Evolutionary conservation across 2,888 invertebrate species (phyloP).

Genomic region (Pterobdella sp.): DNA sequence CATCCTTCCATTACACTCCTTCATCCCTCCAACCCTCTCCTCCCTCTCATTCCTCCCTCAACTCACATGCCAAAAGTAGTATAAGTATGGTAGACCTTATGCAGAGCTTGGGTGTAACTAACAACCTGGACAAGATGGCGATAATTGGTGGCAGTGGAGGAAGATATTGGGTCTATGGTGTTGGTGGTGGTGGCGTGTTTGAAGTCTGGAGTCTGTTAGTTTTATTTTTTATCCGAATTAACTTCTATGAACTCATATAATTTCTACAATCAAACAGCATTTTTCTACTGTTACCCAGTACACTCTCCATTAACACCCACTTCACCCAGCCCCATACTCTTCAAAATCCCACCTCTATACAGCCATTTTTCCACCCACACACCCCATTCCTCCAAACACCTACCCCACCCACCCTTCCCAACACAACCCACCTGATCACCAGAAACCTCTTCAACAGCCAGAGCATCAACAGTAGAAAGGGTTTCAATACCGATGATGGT

Average conservation of each 20-base stretch:
- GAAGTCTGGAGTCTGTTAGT: background rate
- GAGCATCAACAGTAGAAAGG: background rate
- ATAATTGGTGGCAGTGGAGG: background rate
- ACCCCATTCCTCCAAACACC: background rate
- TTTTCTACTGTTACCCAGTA: background rate
- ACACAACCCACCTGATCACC: background rate
- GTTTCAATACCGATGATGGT: background rate
- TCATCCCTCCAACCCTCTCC: background rate
- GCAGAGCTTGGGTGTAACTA: constrained; percentile 22
- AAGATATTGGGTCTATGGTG: background rate
- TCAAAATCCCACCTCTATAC: background rate
- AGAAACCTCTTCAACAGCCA: background rate
- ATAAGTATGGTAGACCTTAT: constrained; percentile 34
- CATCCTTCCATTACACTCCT: background rate
- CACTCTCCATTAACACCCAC: background rate
- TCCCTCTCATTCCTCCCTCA: background rate
- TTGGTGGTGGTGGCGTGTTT: background rate
- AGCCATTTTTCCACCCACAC: background rate
- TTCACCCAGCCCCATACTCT: background rate
- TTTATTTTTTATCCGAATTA: background rate
- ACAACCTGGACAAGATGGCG: constrained; percentile 32
- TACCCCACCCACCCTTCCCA: background rate
- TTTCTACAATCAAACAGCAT: background rate
- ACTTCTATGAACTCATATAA: background rate
- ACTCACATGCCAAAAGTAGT: constrained; percentile 23